Evolutionary conservation across 2,888 invertebrate genomes (phyloP).

Genomic region (Calameuta filiformis): DNA sequence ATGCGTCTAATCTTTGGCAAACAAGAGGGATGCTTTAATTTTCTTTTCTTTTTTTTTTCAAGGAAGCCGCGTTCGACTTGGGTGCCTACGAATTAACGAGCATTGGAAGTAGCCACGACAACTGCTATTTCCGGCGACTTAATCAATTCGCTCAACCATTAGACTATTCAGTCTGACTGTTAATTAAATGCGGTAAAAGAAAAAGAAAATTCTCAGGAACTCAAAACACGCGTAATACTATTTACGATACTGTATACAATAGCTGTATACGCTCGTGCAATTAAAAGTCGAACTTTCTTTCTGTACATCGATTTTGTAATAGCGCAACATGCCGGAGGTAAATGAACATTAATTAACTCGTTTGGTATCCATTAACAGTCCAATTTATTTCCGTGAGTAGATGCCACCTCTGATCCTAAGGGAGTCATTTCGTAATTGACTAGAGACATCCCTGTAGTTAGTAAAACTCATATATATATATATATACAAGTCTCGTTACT

Average conservation of each 20-base stretch:
- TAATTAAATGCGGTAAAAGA: background rate
- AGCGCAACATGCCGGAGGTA: slow-evolving; percentile 5
- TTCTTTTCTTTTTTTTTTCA: background rate
- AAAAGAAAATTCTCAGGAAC: background rate
- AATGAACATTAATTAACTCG: slow-evolving; percentile 38
- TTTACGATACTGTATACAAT: background rate
- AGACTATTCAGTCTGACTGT: background rate
- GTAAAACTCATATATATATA: background rate
- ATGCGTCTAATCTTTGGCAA: slow-evolving; percentile 17
- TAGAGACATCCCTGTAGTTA: background rate
- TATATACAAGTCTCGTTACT: background rate
- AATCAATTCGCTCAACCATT: background rate
- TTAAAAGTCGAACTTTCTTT: background rate
- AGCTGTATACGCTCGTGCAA: background rate
- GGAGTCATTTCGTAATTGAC: slow-evolving; percentile 47
- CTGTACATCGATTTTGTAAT: background rate
- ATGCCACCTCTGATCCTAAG: slow-evolving; percentile 34
- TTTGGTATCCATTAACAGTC: slow-evolving; percentile 18
- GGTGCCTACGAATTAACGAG: background rate
- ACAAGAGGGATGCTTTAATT: background rate
- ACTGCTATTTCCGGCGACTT: background rate
- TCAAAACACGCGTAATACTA: background rate
- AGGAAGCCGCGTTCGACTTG: background rate
- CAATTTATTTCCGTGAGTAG: slow-evolving; percentile 8
- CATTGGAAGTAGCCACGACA: background rate